Evolutionary conservation across 2,797 vertebrate species (phyloP), one percentile per base, ranked within the genome.

Genomic region (Danionella dracula): DNA sequence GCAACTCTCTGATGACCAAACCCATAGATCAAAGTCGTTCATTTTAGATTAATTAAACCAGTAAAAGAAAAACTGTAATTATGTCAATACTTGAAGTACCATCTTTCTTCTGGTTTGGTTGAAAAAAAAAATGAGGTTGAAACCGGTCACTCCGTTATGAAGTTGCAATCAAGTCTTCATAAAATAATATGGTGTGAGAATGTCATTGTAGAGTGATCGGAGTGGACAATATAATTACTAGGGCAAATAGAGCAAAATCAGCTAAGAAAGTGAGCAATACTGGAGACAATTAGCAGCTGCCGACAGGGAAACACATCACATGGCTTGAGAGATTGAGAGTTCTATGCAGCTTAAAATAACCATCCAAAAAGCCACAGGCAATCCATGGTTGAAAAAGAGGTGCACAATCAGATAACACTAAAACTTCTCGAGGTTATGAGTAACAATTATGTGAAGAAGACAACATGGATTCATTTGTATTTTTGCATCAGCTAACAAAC

Each of bases 221-320:
- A 19, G 8, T 15, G 15, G 63, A 66, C 41, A 46, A 19, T 48
- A 66, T 20, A 57, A 66, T 66, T 38, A 38, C 44, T 19, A 31
- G 21, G 10, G 53, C 61, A 34, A 44, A 42, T 21, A 34, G 17
- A 54, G 37, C 42, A 29, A 15, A 34, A 45, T 27, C 16, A 10
- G 19, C 21, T 2, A 27, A 13, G 20, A 12, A 13, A 15, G 21
- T 29, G 34, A 23, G 21, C 40, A 55, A 19, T 40, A 48, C 16
- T 40, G 34, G 32, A 46, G 51, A 41, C 51, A 56, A 46, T 54
- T 27, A 54, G 50, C 29, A 54, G 62, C 50, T 46, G 41, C 40
- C 50, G 23, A 45, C 3, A 2, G 68, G 57, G 19, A 56, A 45
- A 35, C 4, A 29, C 56, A 65, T 58, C 15, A 44, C 12, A 49